Percentiles rank a stretch among this genome's conserved stretches.
Evolutionary conservation across 2,113 vertebrate species (phyloP).

Genomic region (Corvus hawaiiensis): DNA sequence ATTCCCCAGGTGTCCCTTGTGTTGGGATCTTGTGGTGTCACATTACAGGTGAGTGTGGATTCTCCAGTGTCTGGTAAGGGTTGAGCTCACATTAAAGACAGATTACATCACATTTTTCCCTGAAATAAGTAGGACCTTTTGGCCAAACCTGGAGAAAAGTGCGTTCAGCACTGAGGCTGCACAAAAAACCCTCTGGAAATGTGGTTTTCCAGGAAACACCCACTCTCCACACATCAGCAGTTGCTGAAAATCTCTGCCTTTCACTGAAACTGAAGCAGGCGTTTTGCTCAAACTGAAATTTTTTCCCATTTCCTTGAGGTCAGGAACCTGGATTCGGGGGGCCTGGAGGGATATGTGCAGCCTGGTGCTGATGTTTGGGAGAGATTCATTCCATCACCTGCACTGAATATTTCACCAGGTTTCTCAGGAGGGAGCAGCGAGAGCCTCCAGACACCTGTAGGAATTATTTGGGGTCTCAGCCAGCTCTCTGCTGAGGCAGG

Average conservation of each 20-base stretch:
- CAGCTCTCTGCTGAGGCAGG: not conserved
- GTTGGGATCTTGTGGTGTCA: not conserved
- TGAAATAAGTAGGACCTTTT: not conserved
- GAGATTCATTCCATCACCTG: not conserved
- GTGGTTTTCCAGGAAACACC: not conserved
- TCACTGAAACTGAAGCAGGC: not conserved
- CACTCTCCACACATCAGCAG: not conserved
- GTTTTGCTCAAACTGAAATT: not conserved
- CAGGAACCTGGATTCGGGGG: fast-evolving
- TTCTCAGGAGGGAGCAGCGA: not conserved
- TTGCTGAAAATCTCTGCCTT: not conserved
- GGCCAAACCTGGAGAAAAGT: not conserved
- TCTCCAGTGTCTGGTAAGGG: not conserved
- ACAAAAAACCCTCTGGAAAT: not conserved
- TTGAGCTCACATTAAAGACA: not conserved
- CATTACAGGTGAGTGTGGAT: not conserved
- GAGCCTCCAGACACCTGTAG: not conserved
- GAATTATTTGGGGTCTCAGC: not conserved
- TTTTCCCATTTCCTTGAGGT: not conserved
- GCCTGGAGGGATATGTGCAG: not conserved
- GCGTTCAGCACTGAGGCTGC: not conserved
- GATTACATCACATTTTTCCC: not conserved
- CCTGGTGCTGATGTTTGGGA: not conserved
- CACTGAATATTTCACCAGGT: not conserved
- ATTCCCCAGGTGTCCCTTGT: not conserved